Evolutionary conservation across 1,140 invertebrate species (phyloP).

Genomic region (Proales similis): DNA sequence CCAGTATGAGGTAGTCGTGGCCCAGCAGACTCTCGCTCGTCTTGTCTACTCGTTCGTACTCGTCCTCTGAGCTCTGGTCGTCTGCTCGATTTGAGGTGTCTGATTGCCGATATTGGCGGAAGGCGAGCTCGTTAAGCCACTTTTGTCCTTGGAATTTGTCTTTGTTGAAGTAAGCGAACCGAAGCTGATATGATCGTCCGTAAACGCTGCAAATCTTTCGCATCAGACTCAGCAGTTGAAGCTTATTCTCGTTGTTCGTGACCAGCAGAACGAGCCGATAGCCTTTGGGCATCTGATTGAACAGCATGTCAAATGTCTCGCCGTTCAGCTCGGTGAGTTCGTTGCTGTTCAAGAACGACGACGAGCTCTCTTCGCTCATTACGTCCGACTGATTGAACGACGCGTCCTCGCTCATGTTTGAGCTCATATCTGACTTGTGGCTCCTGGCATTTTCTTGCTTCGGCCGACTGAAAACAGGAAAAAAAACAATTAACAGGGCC

Average conservation of each 20-base stretch:
- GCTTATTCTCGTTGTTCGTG: constrained; percentile 22
- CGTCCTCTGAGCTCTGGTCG: too few relatives aligned
- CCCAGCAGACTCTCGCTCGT: too few relatives aligned
- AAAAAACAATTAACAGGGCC: too few relatives aligned
- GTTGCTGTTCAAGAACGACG: too few relatives aligned
- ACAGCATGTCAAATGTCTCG: neutral
- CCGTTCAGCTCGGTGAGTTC: constrained; percentile 26
- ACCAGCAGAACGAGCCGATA: constrained; percentile 13
- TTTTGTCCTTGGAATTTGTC: neutral
- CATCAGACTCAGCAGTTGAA: constrained; percentile 1
- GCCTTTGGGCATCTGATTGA: constrained; percentile 19
- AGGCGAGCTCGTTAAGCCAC: constrained; percentile 16
- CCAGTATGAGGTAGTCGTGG: too few relatives aligned
- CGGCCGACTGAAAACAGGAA: too few relatives aligned
- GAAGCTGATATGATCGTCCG: constrained; percentile 17
- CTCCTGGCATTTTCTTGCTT: neutral
- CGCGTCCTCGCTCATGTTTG: too few relatives aligned
- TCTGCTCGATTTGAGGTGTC: neutral
- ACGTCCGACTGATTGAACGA: too few relatives aligned
- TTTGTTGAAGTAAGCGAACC: constrained; percentile 15
- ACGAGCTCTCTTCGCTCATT: too few relatives aligned
- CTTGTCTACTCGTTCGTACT: too few relatives aligned
- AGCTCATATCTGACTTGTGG: constrained; percentile 1
- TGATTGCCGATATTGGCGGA: neutral
- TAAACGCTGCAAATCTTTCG: constrained; percentile 5